Percentiles rank a stretch among this genome's conserved stretches.
These are phyloP conservation scores for Thecocarcelia acutangulata DNA, from an alignment of 2,888 invertebrate genomes.

Conservation along the genomic window DNA sequence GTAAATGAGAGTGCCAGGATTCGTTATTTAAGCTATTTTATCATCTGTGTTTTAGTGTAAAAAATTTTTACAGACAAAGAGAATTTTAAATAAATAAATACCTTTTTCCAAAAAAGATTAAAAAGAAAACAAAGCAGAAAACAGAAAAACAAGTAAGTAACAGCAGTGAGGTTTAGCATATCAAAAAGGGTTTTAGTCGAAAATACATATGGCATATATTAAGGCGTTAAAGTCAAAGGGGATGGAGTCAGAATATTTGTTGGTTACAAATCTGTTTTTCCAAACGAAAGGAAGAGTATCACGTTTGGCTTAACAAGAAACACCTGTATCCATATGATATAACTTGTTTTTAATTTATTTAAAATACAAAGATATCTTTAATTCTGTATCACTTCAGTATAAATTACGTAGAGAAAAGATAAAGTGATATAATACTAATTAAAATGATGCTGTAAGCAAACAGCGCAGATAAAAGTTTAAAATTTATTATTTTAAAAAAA, in stretches of 20 bases:
- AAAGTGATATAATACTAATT: too few species aligned
- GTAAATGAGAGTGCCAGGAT: conserved; percentile 44
- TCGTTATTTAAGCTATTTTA: conserved; percentile 50
- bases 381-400: background rate
- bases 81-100: conserved; percentile 68
- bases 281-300: conserved; percentile 8
- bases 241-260: conserved; percentile 48
- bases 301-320: conserved; percentile 36
- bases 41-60: conserved; percentile 61
- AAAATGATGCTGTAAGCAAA: too few species aligned
- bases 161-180: conserved; percentile 7
- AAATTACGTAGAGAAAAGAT: too few species aligned
- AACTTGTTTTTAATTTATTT: conserved; percentile 56
- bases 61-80: conserved; percentile 67
- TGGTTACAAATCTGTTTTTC: conserved; percentile 58
- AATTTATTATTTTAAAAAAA: too few species aligned
- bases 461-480: too few species aligned
- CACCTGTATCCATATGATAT: conserved; percentile 49
- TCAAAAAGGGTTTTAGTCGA: conserved; percentile 33
- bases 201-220: conserved; percentile 3
- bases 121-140: background rate
- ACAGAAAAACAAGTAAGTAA: background rate
- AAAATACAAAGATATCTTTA: conserved; percentile 47
- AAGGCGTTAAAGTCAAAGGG: background rate
- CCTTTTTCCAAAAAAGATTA: conserved; percentile 17